Evolutionary conservation across 2,888 invertebrate species (phyloP), one percentile per base, ranked within the genome.

Genomic region (Neocrepidodera transversa): DNA sequence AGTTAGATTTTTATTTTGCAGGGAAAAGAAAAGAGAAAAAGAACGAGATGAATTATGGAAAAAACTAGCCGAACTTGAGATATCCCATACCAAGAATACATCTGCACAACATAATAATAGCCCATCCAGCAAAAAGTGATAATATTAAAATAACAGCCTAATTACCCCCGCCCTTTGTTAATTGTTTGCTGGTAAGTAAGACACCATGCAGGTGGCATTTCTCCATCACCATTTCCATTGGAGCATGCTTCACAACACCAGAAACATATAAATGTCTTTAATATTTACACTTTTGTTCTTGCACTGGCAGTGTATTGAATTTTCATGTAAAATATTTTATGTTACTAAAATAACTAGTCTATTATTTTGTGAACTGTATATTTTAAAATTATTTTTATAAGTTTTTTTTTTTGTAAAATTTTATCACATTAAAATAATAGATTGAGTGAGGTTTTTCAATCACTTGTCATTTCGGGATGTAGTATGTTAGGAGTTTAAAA

Each of bases 31-130:
- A 86, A 85, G 94, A 82, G 93, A 97, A 86, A 89, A 97, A 85
- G 93, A 98, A 86, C 85, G 96, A 81, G 95, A 95, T 81, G 98
- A 99, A 82, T 84, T 99, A 81, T 99, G 99, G 99, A 94, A 93
- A 84, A 91, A 89, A 83, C 85, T 95, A 81, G 90, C 90, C 77
- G 93, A 95, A 84, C 86, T 95, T 83, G 94, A 95, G 86, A 84
- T 92, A 79, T 85, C 83, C 82, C 83, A 83, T 80, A 82, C 81
- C 81, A 83, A 84, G 75, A 81, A 80, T 69, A 64, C 49, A 40
- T 53, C 64, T 54, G 58, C 64, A 63, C 68, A 68, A 59, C 66
- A 72, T 60, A 73, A 71, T 67, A 76, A 72, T 67, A 76, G 76
- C 70, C 76, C 79, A 68, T 74, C 76, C 69, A 76, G 72, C 71